Conservation (phyloP, 2,888 invertebrate species). For the Ectemnius continuus region DNA sequence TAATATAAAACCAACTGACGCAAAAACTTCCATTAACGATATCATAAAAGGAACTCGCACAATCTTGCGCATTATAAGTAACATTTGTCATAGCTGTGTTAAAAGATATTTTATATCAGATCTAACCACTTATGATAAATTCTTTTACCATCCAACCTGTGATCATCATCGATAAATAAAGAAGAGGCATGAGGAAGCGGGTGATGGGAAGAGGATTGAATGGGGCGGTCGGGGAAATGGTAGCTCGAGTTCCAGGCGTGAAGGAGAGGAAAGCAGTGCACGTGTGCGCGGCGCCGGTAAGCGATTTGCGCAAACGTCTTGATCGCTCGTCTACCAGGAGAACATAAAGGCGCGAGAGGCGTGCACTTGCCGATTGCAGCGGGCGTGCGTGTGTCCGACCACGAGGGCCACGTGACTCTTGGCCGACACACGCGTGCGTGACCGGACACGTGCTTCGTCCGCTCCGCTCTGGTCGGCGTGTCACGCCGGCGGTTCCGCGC, state of each 20-base stretch:
- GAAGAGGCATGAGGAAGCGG: no score
- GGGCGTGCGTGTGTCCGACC: constrained; percentile 9
- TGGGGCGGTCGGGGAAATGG: no score
- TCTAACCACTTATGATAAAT: no score
- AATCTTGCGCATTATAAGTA: no score
- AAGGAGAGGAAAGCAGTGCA: constrained; percentile 20
- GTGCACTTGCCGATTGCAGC: constrained; percentile 10
- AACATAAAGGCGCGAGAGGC: constrained; percentile 56
- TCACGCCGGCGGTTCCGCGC: constrained; percentile 17
- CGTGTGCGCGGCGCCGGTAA: constrained; percentile 50
- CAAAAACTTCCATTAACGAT: no score
- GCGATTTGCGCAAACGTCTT: constrained; percentile 76
- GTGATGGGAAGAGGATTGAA: no score
- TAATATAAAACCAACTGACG: no score
- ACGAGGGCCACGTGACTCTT: constrained; percentile 26
- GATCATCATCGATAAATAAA: no score
- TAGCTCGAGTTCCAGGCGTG: neutral
- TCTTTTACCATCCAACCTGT: no score
- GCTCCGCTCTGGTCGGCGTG: constrained; percentile 23
- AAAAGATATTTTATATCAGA: no score
- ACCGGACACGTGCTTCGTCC: constrained; percentile 25
- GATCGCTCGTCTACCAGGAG: constrained; percentile 71
- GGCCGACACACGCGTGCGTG: constrained; percentile 39
- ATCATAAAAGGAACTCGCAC: no score
- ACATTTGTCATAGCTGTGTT: no score